phyloP scores from a whole-genome alignment of 2,113 vertebrate species.

The Salvelinus fontinalis region DNA sequence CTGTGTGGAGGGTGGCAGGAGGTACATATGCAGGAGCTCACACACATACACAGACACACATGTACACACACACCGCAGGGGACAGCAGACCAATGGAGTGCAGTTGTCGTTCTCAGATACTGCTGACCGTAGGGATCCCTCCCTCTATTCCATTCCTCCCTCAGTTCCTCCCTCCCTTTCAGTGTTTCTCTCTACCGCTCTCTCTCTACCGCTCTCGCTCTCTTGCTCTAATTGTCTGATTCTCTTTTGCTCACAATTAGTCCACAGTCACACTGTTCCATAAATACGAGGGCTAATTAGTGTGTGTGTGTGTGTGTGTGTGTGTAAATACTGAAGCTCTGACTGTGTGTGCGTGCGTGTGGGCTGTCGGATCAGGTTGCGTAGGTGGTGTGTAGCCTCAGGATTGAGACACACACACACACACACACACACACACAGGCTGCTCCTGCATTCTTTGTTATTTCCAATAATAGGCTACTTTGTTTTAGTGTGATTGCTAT shows the following conservation, averaged over 20 bases:
- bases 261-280: conserved; percentile 16
- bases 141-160: not conserved
- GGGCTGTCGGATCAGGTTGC: not conserved
- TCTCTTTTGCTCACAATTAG: not conserved
- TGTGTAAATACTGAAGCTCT: not conserved
- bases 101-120: not conserved
- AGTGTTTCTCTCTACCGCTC: no score
- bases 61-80: not conserved
- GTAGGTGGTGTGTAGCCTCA: no score
- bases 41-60: not conserved
- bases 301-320: not conserved
- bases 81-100: not conserved
- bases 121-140: not conserved
- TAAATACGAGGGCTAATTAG: conserved; percentile 21
- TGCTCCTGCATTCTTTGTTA: no score
- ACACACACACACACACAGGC: no score
- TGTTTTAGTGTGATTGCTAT: no score
- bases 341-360: conserved; percentile 5
- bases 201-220: no score
- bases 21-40: not conserved
- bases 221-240: not conserved
- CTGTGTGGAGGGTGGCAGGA: no score
- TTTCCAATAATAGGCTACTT: no score
- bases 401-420: no score
- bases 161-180: not conserved